phyloP scores from a whole-genome alignment of 2,113 vertebrate species.

The Strix uralensis region DNA sequence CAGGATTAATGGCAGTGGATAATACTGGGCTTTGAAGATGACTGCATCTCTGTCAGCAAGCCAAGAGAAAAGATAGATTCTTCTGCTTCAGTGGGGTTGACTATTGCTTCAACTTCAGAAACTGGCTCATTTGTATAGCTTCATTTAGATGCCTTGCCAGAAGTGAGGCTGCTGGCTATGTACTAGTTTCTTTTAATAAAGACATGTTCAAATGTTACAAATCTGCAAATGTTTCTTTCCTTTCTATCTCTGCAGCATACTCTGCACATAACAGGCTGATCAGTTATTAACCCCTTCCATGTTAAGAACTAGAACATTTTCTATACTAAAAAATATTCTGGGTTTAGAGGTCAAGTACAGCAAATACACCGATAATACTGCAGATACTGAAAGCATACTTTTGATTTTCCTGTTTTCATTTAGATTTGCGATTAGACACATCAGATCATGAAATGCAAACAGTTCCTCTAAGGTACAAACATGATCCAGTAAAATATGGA shows the following conservation, averaged over 20 bases:
- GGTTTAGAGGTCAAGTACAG: neutral
- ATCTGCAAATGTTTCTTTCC: neutral
- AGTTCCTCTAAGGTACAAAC: neutral
- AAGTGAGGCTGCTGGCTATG: slow-evolving; percentile 21
- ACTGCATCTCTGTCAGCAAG: slow-evolving; percentile 28
- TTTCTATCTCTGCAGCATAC: neutral
- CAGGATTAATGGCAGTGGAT: slow-evolving; percentile 12
- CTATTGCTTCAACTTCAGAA: slow-evolving; percentile 17
- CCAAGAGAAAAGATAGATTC: slow-evolving; percentile 46
- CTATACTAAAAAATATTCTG: neutral
- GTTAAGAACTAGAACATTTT: neutral
- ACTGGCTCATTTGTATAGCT: slow-evolving; percentile 12
- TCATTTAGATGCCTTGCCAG: slow-evolving; percentile 11
- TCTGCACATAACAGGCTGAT: neutral
- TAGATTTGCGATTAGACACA: neutral
- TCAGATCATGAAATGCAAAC: neutral
- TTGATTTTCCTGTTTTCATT: neutral
- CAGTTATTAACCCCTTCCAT: neutral
- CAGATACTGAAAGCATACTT: neutral
- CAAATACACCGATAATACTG: neutral
- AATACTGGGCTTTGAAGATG: slow-evolving; percentile 26
- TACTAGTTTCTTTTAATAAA: neutral
- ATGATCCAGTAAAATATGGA: neutral
- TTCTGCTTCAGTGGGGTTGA: neutral
- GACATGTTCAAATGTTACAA: neutral